Percentiles rank a stretch among this genome's conserved stretches.
phyloP scores from a whole-genome alignment of 1,140 invertebrate species.

The Drosophila bifasciata region DNA sequence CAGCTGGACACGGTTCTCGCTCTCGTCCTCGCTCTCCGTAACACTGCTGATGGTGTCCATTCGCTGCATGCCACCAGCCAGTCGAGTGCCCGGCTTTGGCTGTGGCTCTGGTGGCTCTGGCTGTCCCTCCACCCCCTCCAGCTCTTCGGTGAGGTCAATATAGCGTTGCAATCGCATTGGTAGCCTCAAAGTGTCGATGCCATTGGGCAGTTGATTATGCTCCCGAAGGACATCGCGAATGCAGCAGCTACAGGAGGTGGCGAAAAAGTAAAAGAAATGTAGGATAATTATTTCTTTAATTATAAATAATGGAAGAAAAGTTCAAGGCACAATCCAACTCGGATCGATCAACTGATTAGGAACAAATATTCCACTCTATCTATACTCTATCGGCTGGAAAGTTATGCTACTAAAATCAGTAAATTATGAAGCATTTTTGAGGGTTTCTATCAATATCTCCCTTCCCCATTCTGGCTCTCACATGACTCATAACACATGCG shows the following conservation, averaged over 20 bases:
- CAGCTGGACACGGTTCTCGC: conserved; percentile 62
- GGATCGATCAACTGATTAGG: no score
- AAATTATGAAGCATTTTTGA: no score
- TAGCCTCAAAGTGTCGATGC: conserved; percentile 88
- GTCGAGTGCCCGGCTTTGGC: conserved; percentile 7
- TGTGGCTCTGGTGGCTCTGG: background rate
- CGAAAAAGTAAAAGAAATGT: background rate
- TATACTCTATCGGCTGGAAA: no score
- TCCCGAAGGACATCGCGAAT: conserved; percentile 87
- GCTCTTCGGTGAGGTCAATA: conserved; percentile 90
- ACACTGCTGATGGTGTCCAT: conserved; percentile 66
- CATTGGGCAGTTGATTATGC: conserved; percentile 89
- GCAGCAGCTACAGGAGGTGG: conserved; percentile 84
- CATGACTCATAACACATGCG: no score
- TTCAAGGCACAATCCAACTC: no score
- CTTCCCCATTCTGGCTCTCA: no score
- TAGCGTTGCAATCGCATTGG: conserved; percentile 88
- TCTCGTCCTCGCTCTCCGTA: conserved; percentile 63
- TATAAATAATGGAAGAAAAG: background rate
- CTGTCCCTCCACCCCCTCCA: conserved; percentile 50
- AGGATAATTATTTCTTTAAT: background rate
- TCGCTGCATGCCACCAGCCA: conserved; percentile 34
- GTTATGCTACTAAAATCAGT: no score
- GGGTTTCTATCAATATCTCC: no score
- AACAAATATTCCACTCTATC: no score